Conservation (phyloP, 2,113 vertebrate species). For the Octodon degus region DNA sequence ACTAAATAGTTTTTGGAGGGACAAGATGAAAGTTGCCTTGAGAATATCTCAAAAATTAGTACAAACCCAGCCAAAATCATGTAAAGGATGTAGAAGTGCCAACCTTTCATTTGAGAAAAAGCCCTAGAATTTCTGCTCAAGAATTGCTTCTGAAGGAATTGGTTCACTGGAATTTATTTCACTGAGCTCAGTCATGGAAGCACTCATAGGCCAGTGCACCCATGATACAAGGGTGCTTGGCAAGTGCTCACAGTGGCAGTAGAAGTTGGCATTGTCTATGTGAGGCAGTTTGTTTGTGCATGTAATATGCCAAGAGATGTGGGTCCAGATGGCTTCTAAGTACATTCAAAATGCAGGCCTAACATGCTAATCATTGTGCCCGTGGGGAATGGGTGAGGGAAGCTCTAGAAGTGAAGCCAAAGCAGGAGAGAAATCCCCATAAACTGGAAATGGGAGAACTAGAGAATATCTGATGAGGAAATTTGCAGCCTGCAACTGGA, state of each 20-base stretch:
- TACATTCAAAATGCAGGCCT: neutral
- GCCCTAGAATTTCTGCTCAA: neutral
- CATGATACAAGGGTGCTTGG: neutral
- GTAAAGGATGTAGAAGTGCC: neutral
- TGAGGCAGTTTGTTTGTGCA: neutral
- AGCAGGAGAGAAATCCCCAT: neutral
- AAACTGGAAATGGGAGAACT: neutral
- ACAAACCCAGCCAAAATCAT: neutral
- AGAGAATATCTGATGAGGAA: neutral
- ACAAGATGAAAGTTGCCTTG: neutral
- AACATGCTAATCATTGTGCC: neutral
- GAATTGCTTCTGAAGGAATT: neutral
- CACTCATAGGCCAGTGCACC: neutral
- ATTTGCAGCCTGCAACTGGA: neutral
- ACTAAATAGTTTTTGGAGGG: neutral
- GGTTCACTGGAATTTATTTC: neutral
- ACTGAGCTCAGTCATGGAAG: neutral
- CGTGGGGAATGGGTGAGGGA: neutral
- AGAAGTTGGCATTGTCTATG: neutral
- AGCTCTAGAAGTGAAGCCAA: neutral
- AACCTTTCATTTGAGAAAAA: neutral
- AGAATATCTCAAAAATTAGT: neutral
- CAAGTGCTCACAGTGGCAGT: neutral
- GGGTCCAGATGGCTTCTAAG: neutral
- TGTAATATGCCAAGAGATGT: neutral